Base-by-base conservation (phyloP, 1,140 invertebrate species). In the Phortica variegata region DNA sequence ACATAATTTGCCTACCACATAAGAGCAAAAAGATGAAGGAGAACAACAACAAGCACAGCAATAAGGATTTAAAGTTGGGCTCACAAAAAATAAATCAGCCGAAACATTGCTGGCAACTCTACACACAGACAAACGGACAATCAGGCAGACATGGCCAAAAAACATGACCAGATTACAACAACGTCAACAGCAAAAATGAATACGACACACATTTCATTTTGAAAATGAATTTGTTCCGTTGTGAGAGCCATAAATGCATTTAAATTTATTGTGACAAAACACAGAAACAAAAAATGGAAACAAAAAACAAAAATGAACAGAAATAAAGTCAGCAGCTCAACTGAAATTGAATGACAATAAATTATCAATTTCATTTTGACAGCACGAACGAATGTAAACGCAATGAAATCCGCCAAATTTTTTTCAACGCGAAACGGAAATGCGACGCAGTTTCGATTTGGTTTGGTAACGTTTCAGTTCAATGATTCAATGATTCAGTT, bases 291-390 rank as follows among this genome's bases (percentile, higher is more conserved):
- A 54, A 44, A 66, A 43, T 31, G 49, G 34, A 49, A 54, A 42
- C 47, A 34, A 45, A 32, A 38, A 15, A 15, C 5, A 26, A 26
- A 26, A 26, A 26, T 26, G 10, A n/a, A 26, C 23, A 26, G n/a
- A n/a, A n/a, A n/a, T n/a, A n/a, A n/a, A n/a, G n/a, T n/a, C n/a
- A n/a, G n/a, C n/a, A n/a, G n/a, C n/a, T n/a, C n/a, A 26, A 26
- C 23, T 26, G 23, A 26, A 65, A 68, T 68, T 68, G 63, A 68
- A 68, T 69, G 65, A 69, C 65, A 69, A 69, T 69, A 69, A 69
- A 69, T 69, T 69, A 69, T 69, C 65, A 69, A 69, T 70, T 68
- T 69, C 71, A 69, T 69, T 69, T 69, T 65, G 65, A 69, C 61
- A 70, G 59, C 66, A 60, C 60, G 57, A 68, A 68, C 68, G 68